phyloP scores from a whole-genome alignment of 2,113 vertebrate species.

The Aythya baeri region DNA sequence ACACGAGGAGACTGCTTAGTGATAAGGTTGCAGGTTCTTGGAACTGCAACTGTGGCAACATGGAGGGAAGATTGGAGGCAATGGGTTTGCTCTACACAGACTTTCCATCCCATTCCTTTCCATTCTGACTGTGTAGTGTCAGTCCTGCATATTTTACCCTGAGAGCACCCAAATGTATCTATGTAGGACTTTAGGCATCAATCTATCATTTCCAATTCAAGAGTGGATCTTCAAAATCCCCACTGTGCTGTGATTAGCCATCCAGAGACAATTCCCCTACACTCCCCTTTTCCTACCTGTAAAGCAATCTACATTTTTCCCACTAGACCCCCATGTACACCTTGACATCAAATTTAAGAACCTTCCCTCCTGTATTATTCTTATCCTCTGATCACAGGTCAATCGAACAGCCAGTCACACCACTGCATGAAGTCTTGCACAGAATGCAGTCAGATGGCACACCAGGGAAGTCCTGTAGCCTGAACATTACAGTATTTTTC shows the following conservation, averaged over 20 bases:
- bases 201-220: neutral
- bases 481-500: conserved; percentile 8
- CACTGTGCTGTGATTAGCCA: neutral
- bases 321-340: accelerated
- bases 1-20: neutral
- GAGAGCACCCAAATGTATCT: neutral
- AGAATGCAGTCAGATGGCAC: neutral
- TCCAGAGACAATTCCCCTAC: neutral
- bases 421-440: neutral
- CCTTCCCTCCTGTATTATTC: neutral
- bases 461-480: neutral
- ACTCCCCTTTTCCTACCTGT: neutral
- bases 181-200: neutral
- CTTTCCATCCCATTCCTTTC: neutral
- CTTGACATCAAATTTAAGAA: neutral
- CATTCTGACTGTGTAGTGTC: neutral
- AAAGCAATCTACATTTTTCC: neutral
- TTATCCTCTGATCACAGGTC: conserved; percentile 19
- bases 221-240: neutral
- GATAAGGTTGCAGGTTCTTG: neutral
- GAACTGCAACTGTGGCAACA: neutral
- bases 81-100: neutral
- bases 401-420: neutral
- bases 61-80: neutral
- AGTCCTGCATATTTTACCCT: neutral